A percentile compares a stretch with the other conserved stretches of the same genome.
Conservation (phyloP, 1,140 invertebrate genomes). For the Prorops nasuta region DNA sequence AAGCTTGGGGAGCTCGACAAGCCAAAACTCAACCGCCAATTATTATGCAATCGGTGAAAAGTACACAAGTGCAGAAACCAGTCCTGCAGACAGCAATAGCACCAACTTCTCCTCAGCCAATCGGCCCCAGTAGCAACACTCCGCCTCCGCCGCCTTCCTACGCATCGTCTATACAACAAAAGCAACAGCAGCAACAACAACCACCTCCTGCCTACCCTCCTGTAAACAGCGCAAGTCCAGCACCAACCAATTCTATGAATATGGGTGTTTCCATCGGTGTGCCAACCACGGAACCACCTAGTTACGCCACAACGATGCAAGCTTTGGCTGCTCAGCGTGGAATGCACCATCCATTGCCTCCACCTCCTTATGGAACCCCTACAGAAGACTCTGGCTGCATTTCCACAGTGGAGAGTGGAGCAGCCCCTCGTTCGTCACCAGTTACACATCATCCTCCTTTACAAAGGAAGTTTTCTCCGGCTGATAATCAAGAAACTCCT, state of each 20-base stretch:
- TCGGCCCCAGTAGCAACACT: constrained; percentile 55
- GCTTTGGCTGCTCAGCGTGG: constrained; percentile 73
- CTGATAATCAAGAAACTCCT: constrained; percentile 43
- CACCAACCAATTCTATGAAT: constrained; percentile 25
- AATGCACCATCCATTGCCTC: constrained; percentile 69
- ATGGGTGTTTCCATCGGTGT: constrained; percentile 55
- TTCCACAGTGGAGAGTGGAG: constrained; percentile 55
- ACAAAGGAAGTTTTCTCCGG: constrained; percentile 66
- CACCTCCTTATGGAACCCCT: constrained; percentile 64
- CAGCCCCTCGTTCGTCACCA: constrained; percentile 53
- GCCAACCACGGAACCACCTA: constrained; percentile 85
- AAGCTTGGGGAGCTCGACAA: constrained; percentile 76
- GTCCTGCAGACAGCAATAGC: constrained; percentile 90
- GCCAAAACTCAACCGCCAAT: constrained; percentile 86
- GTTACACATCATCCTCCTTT: constrained; percentile 60
- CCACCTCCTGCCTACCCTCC: constrained; percentile 52
- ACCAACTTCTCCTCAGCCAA: constrained; percentile 71
- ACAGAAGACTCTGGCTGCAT: constrained; percentile 56
- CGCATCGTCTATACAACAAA: constrained; percentile 76
- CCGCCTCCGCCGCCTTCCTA: constrained; percentile 76
- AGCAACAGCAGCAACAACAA: constrained; percentile 60
- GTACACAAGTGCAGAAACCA: constrained; percentile 91
- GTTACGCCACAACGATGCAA: constrained; percentile 89
- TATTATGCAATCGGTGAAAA: constrained; percentile 95
- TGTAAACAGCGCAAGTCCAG: constrained; percentile 29